Base-by-base conservation (phyloP, 2,888 invertebrate genomes). In the Luperina testacea region DNA sequence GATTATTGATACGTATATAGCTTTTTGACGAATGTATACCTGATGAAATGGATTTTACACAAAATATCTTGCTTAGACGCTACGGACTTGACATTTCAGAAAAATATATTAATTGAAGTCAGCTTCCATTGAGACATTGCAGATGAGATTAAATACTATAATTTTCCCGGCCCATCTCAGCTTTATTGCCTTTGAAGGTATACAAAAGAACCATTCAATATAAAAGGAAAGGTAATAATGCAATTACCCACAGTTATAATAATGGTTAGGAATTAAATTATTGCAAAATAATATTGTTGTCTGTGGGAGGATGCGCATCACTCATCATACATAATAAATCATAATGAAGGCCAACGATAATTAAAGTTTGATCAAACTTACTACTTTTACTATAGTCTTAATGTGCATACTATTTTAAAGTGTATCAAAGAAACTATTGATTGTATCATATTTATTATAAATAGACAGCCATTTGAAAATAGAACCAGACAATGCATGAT, bases 221-320 rank as follows among this genome's bases (percentile, higher is more conserved):
- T 38, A 61, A 81, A 72, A 76, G 9, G 17, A 69, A 63, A 77
- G 27, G 13, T 67, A 59, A 57, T 51, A 65, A 65, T 2, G n/a
- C 42, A 73, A 73, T 81, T 71, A 75, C 24, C 20, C 6, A 57
- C 38, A 61, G 51, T 71, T 63, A 72, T 57, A 72, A 72, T 80
- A 59, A 78, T 51, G 76, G 53, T 53, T 7, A 48, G 27, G 38
- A 73, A 64, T 82, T 32, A 71, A 78, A 74, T 74, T 8, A 82
- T 85, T 84, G 65, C 75, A 59, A 82, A 74, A 78, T 73, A 85
- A 72, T 79, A 0, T 48, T 72, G 72, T 68, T 32, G 57, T 15
- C 20, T 71, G 82, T 79, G 67, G 78, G 75, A 81, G 67, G 75
- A 78, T 76, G 75, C 32, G 2, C 59, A 65, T 11, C 74, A 72